phyloP scores from a whole-genome alignment of 1,140 invertebrate genomes.

The Drosophila prosaltans region DNA sequence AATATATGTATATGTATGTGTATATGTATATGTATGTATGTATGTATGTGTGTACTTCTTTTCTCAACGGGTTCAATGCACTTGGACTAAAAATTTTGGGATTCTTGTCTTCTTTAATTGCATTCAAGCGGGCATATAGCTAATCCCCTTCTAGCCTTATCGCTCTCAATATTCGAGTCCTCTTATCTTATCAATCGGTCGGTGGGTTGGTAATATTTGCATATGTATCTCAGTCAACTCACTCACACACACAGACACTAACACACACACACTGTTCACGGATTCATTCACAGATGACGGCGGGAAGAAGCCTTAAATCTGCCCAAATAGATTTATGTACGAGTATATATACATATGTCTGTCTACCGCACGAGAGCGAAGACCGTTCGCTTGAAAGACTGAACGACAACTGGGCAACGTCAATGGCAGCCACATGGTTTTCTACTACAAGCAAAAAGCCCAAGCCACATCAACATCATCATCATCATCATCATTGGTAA shows the following conservation, averaged over 20 bases:
- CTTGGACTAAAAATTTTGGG: slow-evolving; percentile 6
- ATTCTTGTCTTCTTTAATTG: slow-evolving; percentile 15
- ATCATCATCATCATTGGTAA: slow-evolving; percentile 42
- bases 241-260: slow-evolving; percentile 13
- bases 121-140: slow-evolving; percentile 11
- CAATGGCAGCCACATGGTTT: slow-evolving; percentile 49
- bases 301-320: slow-evolving; percentile 64
- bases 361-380: neutral
- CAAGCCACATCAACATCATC: slow-evolving; percentile 6
- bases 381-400: slow-evolving; percentile 58
- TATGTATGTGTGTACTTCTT: too few species aligned
- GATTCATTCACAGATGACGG: slow-evolving; percentile 2
- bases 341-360: slow-evolving; percentile 14
- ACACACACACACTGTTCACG: slow-evolving; percentile 1
- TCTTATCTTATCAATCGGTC: slow-evolving; percentile 27
- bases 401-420: slow-evolving; percentile 44
- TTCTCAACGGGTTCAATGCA: slow-evolving; percentile 34
- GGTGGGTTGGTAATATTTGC: slow-evolving; percentile 39
- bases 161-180: neutral
- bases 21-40: too few species aligned
- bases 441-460: slow-evolving; percentile 49
- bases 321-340: slow-evolving; percentile 16
- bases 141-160: slow-evolving; percentile 18
- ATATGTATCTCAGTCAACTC: slow-evolving; percentile 32
- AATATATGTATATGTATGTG: too few species aligned